A percentile compares a stretch with the other conserved stretches of the same genome.
phyloP scores from a whole-genome alignment of 2,113 vertebrate genomes.

The Gadus macrocephalus region DNA sequence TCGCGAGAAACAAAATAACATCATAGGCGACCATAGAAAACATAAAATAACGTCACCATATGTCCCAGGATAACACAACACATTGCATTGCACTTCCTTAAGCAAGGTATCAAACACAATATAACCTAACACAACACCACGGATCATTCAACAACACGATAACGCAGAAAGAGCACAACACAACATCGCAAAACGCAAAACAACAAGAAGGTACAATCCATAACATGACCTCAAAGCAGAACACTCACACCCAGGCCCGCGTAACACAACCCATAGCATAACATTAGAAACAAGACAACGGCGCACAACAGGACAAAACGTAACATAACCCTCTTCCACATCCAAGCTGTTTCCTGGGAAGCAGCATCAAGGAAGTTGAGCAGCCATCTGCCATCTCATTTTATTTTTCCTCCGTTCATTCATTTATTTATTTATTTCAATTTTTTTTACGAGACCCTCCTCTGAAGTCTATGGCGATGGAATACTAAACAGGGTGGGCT shows the following conservation, averaged over 20 bases:
- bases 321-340: constrained; percentile 6
- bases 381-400: constrained; percentile 39
- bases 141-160: too few species aligned
- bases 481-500: constrained; percentile 58
- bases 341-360: constrained; percentile 33
- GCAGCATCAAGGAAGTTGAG: constrained; percentile 44
- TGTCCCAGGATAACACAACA: too few species aligned
- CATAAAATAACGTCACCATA: too few species aligned
- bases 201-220: too few species aligned
- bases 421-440: constrained; percentile 27
- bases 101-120: too few species aligned
- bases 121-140: too few species aligned
- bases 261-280: too few species aligned
- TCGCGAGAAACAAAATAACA: neutral
- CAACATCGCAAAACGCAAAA: neutral
- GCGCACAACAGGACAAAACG: neutral
- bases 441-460: constrained; percentile 46
- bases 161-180: neutral
- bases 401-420: constrained; percentile 47
- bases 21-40: too few species aligned
- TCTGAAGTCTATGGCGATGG: constrained; percentile 46
- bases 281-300: neutral
- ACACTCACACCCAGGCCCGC: too few species aligned
- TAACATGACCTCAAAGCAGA: too few species aligned
- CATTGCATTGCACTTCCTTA: too few species aligned